These are phyloP conservation scores for Tribolium castaneum DNA, from an alignment of 1,140 invertebrate genomes.

Conservation along the genomic window DNA sequence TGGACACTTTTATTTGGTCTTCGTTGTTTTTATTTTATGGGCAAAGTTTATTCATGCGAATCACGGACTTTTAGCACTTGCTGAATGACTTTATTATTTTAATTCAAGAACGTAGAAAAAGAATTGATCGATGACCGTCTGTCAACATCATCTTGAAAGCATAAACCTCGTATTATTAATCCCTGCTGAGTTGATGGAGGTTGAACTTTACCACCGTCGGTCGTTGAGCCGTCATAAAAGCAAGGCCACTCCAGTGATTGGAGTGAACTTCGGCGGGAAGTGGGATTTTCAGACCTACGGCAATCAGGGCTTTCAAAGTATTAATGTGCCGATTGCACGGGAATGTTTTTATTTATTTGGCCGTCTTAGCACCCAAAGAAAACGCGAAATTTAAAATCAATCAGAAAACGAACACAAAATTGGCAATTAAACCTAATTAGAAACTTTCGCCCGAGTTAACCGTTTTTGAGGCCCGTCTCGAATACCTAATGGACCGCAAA, in stretches of 20 bases:
- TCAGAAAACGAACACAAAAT: background rate
- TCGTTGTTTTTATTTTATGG: slow-evolving; percentile 23
- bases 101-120: background rate
- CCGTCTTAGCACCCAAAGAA: background rate
- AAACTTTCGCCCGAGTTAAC: background rate
- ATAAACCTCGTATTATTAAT: slow-evolving; percentile 19
- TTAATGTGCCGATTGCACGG: too few species aligned
- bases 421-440: background rate
- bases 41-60: slow-evolving; percentile 29
- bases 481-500: background rate
- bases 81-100: slow-evolving; percentile 18
- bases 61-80: slow-evolving; percentile 18
- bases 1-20: slow-evolving; percentile 34
- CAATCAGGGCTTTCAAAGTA: background rate
- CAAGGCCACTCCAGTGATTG: slow-evolving; percentile 14
- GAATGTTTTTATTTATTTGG: too few species aligned
- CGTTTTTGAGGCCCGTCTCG: background rate
- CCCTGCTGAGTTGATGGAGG: background rate
- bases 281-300: background rate
- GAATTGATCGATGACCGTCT: slow-evolving; percentile 2
- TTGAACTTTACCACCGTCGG: slow-evolving; percentile 9
- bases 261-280: background rate
- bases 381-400: background rate
- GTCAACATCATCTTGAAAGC: background rate
- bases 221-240: slow-evolving; percentile 4